Percentiles rank a stretch among this genome's conserved stretches.
phyloP scores from a whole-genome alignment of 2,797 vertebrate species.

The Poecilia wingei region DNA sequence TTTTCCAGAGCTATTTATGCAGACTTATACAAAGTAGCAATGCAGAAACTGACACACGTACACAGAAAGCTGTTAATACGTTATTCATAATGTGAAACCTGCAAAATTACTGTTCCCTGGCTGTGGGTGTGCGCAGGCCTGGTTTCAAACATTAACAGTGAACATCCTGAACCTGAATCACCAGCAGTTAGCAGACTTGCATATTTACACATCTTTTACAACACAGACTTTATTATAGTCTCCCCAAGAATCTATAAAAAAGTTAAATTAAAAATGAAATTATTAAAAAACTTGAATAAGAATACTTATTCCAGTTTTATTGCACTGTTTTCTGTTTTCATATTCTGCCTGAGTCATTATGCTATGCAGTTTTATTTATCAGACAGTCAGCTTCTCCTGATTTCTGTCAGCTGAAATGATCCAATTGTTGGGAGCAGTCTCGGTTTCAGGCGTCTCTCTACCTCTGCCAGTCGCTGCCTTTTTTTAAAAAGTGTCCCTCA shows the following conservation, averaged over 20 bases:
- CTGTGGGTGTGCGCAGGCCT: not conserved
- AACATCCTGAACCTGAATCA: not conserved
- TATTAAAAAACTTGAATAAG: not conserved
- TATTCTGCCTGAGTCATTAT: not conserved
- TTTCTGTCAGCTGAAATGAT: not conserved
- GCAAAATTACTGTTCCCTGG: constrained; percentile 11
- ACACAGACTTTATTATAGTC: constrained; percentile 1
- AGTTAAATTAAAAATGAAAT: not conserved
- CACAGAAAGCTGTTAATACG: constrained; percentile 32
- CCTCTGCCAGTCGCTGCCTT: not conserved
- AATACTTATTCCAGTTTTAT: not conserved
- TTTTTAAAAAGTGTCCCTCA: constrained; percentile 28
- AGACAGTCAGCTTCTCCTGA: not conserved
- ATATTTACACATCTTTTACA: not conserved
- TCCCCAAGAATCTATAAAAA: constrained; percentile 26
- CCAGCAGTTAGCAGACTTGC: too few species aligned
- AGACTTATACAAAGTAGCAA: not conserved
- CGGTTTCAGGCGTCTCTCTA: not conserved
- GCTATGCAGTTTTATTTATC: not conserved
- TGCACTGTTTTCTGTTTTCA: not conserved
- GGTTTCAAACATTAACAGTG: not conserved
- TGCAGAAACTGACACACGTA: constrained; percentile 3
- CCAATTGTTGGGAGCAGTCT: not conserved
- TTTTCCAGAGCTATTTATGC: not conserved
- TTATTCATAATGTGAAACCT: constrained; percentile 19